Conservation (phyloP, 2,888 invertebrate genomes). For the Drosophila anomelani region DNA sequence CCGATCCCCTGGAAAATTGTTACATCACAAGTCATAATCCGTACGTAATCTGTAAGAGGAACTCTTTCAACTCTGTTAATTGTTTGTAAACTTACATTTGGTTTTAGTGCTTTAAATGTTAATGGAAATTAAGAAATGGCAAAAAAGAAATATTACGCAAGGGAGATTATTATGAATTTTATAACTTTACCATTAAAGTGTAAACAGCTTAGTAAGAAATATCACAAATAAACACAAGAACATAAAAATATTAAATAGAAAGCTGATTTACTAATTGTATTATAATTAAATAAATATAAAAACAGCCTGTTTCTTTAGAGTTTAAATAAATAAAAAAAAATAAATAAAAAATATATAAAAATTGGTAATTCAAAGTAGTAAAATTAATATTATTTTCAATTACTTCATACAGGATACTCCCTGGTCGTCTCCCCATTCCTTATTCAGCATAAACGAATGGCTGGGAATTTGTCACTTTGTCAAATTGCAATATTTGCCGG, state of each 20-base stretch:
- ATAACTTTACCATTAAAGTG: too few relatives aligned
- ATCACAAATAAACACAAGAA: too few relatives aligned
- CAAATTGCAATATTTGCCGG: constrained; percentile 30
- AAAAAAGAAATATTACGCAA: too few relatives aligned
- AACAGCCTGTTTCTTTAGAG: neutral
- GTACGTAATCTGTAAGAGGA: neutral
- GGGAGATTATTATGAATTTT: too few relatives aligned
- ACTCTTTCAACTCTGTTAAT: neutral
- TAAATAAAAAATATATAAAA: too few relatives aligned
- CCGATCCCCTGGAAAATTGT: neutral
- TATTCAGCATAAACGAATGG: constrained; percentile 9
- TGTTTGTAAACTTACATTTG: neutral
- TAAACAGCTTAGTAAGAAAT: too few relatives aligned
- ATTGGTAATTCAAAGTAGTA: neutral
- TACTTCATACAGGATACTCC: neutral
- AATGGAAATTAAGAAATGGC: too few relatives aligned
- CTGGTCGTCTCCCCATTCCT: neutral
- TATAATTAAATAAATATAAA: neutral
- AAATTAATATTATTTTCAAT: neutral
- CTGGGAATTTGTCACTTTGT: constrained; percentile 39
- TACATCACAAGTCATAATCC: constrained; percentile 6
- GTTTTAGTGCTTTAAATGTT: too few relatives aligned
- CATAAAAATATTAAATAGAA: neutral
- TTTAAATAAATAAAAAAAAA: neutral
- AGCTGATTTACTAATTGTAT: fast-evolving